phyloP scores from a whole-genome alignment of 2,113 vertebrate species.

The Prolemur simus region DNA sequence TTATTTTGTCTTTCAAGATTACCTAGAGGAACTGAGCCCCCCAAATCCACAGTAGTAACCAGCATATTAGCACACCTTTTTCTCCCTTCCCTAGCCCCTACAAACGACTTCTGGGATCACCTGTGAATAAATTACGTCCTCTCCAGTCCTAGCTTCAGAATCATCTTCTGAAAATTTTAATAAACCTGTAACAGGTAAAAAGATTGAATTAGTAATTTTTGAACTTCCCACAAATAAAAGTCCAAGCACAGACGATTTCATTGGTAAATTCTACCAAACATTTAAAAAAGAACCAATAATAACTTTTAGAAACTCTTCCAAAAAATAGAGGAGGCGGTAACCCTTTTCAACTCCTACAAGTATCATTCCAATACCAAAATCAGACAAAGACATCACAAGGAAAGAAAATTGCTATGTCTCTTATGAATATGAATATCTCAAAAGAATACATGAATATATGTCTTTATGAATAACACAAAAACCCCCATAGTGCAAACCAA shows the following conservation, averaged over 20 bases:
- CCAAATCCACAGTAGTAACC: neutral
- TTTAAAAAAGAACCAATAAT: neutral
- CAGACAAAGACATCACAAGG: neutral
- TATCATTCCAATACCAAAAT: neutral
- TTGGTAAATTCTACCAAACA: neutral
- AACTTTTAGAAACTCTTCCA: neutral
- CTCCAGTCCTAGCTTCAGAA: neutral
- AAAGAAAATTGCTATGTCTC: neutral
- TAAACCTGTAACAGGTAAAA: neutral
- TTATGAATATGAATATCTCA: neutral
- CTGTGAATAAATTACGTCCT: neutral
- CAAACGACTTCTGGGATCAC: neutral
- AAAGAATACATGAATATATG: neutral
- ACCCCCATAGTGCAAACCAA: neutral
- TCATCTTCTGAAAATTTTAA: neutral
- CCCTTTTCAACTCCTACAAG: neutral
- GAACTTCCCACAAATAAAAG: neutral
- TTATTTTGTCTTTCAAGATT: neutral
- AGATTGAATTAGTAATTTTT: neutral
- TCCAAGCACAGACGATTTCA: neutral
- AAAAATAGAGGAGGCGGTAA: neutral
- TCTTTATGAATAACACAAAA: neutral
- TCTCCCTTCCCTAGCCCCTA: neutral
- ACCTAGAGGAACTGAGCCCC: neutral
- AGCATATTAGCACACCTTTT: neutral